Evolutionary conservation across 1,140 invertebrate genomes (phyloP), one percentile per base, ranked within the genome.

Genomic region (Drosophila neocordata): DNA sequence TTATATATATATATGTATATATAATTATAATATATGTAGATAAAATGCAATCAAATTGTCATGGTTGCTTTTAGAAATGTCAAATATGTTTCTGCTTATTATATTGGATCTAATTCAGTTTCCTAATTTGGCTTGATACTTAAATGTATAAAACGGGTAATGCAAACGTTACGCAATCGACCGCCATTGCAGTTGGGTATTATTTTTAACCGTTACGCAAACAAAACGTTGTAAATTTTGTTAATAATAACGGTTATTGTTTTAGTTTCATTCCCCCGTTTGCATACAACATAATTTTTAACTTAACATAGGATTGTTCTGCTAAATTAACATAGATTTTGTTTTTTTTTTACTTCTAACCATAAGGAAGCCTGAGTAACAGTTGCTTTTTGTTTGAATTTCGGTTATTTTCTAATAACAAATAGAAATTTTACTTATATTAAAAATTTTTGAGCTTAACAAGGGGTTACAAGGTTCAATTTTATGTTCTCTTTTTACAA

Each of bases 1-100:
- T n/a, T n/a, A n/a, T n/a, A 12, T 38, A 52, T 62, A 20, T 61
- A 53, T 55, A 20, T 37, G 7, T 62, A 35, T 24, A 68, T 44
- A 6, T 31, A 31, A 31, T 31, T 1, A 31, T 31, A 51, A 55
- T 55, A 13, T 35, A 18, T 63, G 13, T 57, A 38, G 24, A 64
- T 37, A 41, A 37, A 72, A 48, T 48, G 41, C 41, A 48, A 48
- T 18, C 15, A 11, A 48, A 20, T 48, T 48, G 41, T 48, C 41
- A 48, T 48, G 41, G 15, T n/a, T 48, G 11, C 9, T 20, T 31
- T 31, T 6, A 31, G 15, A 20, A 20, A 1, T 48, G 8, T 11
- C 18, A 11, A 48, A 7, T 18, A 44, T 44, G 4, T 24, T 24
- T 2, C 22, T 48, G 18, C n/a, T 2, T 44, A 44, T 35, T 44